Evolutionary conservation across 2,888 invertebrate genomes (phyloP), one percentile per base, ranked within the genome.

Genomic region (Dolichomitus sp.): DNA sequence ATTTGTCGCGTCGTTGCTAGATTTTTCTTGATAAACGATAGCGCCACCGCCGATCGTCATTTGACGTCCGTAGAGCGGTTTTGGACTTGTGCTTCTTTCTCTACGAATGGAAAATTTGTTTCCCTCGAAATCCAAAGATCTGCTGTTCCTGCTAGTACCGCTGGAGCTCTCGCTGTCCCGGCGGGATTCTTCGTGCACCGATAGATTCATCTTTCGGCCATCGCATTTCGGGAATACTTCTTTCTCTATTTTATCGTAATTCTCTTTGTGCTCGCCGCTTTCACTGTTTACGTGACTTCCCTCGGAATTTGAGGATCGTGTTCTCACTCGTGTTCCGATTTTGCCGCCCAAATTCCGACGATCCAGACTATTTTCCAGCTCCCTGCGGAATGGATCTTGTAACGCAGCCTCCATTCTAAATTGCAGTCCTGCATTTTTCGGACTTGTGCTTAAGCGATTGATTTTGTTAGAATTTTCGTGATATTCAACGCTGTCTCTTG

Each of bases 361-460:
- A 54, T 87, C 87, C 33, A 87, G 59, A 19, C 85, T 85, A 30
- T 83, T 88, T 68, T 89, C 89, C 50, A 90, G 80, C 73, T 91
- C 91, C 27, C 89, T 87, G 66, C 90, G 88, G 61, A 90, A 91
- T 7, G 89, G 90, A 84, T 90, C 90, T n/a, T 89, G 87, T 17
- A 87, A 61, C 73, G 86, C 65, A 9, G 83, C 37, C 83, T 59
- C 83, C 63, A 84, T 87, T 86, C 68, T 86, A 80, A 63, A 74
- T 48, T 65, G 87, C 85, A 57, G 82, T 14, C 84, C 84, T 3
- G 83, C 75, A 37, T 86, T 87, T 17, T 87, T 86, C 1, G 89
- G 89, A 80, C 88, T 90, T 17, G 89, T 89, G 40, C 87, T 85
- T 45, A 85, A 82, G 27, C 81, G 80, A 65, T 89, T 90, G 1